Evolutionary conservation across 2,888 invertebrate species (phyloP).

Genomic region (Cheilosia urbana): DNA sequence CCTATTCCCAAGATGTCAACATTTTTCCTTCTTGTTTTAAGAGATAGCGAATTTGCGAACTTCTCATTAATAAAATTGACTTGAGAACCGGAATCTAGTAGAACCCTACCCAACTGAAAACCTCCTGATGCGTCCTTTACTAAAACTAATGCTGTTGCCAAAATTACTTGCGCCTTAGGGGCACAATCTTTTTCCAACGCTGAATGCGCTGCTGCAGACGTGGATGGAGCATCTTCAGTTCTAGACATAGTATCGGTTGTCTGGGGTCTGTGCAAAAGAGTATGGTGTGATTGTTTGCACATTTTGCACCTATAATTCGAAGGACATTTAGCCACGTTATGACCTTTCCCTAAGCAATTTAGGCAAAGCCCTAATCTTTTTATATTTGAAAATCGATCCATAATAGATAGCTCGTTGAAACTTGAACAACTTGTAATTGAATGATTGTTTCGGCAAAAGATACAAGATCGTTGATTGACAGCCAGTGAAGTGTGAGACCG

Average conservation of each 20-base stretch:
- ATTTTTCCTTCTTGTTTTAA: conserved; percentile 13
- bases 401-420: not conserved
- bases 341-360: conserved; percentile 17
- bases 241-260: not conserved
- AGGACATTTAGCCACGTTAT: not conserved
- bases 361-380: conserved; percentile 7
- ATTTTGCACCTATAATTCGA: conserved; percentile 7
- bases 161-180: not conserved
- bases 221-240: not conserved
- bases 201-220: not conserved
- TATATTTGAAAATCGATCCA: not conserved
- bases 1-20: conserved; percentile 59
- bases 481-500: conserved; percentile 2
- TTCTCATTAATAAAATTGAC: conserved; percentile 18
- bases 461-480: not conserved
- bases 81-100: conserved; percentile 16
- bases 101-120: conserved; percentile 19
- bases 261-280: not conserved
- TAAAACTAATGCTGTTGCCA: not conserved
- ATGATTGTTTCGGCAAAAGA: not conserved
- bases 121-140: not conserved
- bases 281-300: conserved; percentile 6
- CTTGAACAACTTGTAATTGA: not conserved
- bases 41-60: not conserved
- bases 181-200: not conserved